phyloP scores from a whole-genome alignment of 92 coral and sea anemone genomes.

The Anthopleura xanthogrammica region DNA sequence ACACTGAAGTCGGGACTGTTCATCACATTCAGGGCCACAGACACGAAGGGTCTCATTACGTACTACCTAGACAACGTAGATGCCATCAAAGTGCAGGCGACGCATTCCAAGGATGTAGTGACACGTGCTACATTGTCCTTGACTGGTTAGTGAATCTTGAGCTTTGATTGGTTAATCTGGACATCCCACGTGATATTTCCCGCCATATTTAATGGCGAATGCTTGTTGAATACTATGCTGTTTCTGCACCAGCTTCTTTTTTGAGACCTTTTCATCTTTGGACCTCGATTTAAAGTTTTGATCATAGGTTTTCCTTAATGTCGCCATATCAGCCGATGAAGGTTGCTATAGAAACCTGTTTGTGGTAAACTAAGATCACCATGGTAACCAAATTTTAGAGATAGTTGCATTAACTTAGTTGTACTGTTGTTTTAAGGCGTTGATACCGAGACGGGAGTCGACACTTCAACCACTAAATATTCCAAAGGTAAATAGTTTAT shows the following conservation, averaged over 20 bases:
- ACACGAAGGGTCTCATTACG: constrained; percentile 45
- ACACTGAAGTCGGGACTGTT: constrained; percentile 41
- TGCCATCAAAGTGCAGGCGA: constrained; percentile 49
- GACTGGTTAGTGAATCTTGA: constrained; percentile 50
- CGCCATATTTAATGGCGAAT: neutral
- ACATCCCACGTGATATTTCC: neutral
- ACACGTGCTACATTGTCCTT: constrained; percentile 56
- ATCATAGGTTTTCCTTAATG: too few relatives aligned
- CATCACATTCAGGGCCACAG: constrained; percentile 66
- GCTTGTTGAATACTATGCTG: too few relatives aligned
- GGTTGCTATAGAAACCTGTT: neutral
- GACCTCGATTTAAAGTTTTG: too few relatives aligned
- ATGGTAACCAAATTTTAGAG: neutral
- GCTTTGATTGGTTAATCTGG: neutral
- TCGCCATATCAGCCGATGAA: too few relatives aligned
- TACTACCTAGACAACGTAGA: constrained; percentile 70
- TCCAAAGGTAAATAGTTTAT: constrained; percentile 6
- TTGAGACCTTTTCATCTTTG: too few relatives aligned
- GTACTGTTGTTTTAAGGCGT: neutral
- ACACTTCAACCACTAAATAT: constrained; percentile 2
- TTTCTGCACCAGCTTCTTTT: too few relatives aligned
- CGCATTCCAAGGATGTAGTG: constrained; percentile 56
- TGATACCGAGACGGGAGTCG: constrained; percentile 10
- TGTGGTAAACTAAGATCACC: neutral
- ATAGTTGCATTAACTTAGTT: neutral